Percentiles rank a stretch among this genome's conserved stretches.
phyloP scores from a whole-genome alignment of 2,888 invertebrate species.

The Athalia cordata region DNA sequence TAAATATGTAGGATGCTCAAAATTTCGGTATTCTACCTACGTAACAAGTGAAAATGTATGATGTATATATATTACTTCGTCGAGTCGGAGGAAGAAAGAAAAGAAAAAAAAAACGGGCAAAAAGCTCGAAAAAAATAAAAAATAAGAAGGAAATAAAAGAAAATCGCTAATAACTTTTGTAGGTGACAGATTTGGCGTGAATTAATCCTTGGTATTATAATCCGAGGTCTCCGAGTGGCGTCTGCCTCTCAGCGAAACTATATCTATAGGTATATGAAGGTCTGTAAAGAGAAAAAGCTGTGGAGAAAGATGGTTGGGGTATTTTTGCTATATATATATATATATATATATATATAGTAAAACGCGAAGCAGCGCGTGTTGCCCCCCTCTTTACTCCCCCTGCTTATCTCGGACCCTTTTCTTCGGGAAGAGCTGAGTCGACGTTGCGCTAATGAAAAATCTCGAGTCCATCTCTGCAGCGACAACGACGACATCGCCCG shows the following conservation, averaged over 20 bases:
- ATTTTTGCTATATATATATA: neutral
- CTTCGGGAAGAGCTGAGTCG: conserved; percentile 66
- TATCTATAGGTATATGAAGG: too few species aligned
- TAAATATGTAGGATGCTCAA: neutral
- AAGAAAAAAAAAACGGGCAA: too few species aligned
- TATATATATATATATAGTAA: neutral
- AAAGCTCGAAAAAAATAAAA: too few species aligned
- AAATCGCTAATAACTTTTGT: neutral
- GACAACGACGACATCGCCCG: too few species aligned
- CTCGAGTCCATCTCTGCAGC: conserved; percentile 49
- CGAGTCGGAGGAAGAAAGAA: too few species aligned
- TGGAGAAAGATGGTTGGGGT: too few species aligned
- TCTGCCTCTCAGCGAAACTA: too few species aligned
- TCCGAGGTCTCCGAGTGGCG: neutral
- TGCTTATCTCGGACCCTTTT: conserved; percentile 18
- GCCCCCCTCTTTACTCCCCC: conserved; percentile 45
- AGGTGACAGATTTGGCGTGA: conserved; percentile 6
- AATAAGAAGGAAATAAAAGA: neutral
- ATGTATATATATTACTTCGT: too few species aligned
- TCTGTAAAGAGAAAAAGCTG: too few species aligned
- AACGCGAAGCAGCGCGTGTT: conserved; percentile 12
- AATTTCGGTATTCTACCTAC: neutral
- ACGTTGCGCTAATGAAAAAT: conserved; percentile 73
- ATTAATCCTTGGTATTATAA: neutral
- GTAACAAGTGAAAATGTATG: too few species aligned